Evolutionary conservation across 2,888 invertebrate species (phyloP), one percentile per base, ranked within the genome.

Genomic region (Achlya flavicornis): DNA sequence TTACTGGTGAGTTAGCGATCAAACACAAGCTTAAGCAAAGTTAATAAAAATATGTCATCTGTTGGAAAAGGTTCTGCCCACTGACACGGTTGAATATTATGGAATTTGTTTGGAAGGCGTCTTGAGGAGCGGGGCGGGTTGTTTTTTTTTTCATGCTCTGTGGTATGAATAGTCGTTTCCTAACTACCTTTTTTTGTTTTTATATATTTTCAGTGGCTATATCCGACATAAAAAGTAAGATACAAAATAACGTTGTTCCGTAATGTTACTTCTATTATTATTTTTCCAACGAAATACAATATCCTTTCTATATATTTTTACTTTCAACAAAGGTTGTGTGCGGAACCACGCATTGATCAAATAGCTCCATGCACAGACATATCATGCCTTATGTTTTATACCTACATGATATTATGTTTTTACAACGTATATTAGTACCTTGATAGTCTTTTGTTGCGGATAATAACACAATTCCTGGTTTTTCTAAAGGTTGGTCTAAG

Each of bases 301-400:
- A 53, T 53, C 10, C 53, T 19, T 53, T 53, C 6, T 19, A 19
- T 57, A 61, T 61, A 43, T 26, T 41, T 41, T 41, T 41, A 35
- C 14, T 7, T 8, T 33, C 41, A 41, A 3, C 41, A 10, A 26
- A 41, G 46, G 10, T 19, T 19, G 53, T 53, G 53, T 53, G 53
- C 53, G 16, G 53, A 53, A 53, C 53, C 53, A 53, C 19, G 53
- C 53, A 53, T 53, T 19, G 10, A 53, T 53, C 53, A 53, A 53
- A 53, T 53, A 53, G 3, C 53, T 53, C 7, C 10, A 19, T 19
- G 53, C 53, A 19, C 53, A 53, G 7, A 53, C 53, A 53, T 53
- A 19, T n/a, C 10, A 19, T 53, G 10, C 53, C 53, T 19, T 19
- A 7, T 41, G 6, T 12, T 41, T 12, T 4, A 7, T n/a, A 7